Evolutionary conservation across 2,113 vertebrate genomes (phyloP), one percentile per base, ranked within the genome.

Genomic region (Fulica atra): DNA sequence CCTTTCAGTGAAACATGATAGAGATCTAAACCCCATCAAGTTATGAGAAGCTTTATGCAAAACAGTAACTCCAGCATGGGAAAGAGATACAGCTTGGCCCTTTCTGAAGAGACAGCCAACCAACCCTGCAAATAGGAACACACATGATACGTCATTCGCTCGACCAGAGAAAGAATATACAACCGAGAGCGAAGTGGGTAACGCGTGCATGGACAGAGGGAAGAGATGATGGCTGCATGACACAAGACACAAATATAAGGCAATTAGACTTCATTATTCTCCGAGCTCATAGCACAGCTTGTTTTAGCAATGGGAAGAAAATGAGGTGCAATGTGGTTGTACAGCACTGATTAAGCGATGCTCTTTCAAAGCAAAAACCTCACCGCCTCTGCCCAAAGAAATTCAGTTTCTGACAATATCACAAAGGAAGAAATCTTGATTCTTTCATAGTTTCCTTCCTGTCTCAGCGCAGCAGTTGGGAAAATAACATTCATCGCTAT

Each of bases 401-500:
- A 59, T 24, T 21, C 65, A 42, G 36, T 16, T 92, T 68, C 59
- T 74, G 77, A 88, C 82, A 84, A 61, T 2, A 40, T 3, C 15
- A n/a, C 44, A 69, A 88, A 70, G n/a, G 59, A 56, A 94, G 64
- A 93, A 74, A 56, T 36, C 83, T 44, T 16, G 44, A 79, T 66
- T 48, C 44, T 56, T 68, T 76, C 86, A 33, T 25, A 60, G 66
- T 66, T 92, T 93, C 69, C 82, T 74, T 78, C 71, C 89, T 0
- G 8, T 28, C 88, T 87, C 40, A 50, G 88, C 1, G 0, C 64
- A 20, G 29, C 13, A 12, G 81, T 53, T 59, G 84, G 72, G 61
- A 84, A 93, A 95, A 91, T 82, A 96, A 78, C 78, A 76, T 90
- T 81, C 71, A 63, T 70, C 0, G 33, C 86, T 85, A 82, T 61